Conservation (phyloP, 2,797 vertebrate genomes). For the Bufotes viridis region DNA sequence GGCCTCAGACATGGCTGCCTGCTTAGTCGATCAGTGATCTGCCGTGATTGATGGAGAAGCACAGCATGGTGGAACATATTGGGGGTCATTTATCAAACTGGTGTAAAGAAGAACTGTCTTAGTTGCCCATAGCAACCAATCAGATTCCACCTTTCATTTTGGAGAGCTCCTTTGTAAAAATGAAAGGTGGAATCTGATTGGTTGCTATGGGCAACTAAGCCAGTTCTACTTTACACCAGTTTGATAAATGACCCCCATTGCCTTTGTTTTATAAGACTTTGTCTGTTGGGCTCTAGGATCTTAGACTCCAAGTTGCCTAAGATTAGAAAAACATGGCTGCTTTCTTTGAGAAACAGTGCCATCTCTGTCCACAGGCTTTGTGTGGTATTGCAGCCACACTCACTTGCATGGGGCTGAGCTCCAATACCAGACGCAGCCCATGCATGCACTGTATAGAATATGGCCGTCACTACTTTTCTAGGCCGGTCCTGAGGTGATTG, state of each 20-base stretch:
- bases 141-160: too few relatives aligned
- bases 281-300: too few relatives aligned
- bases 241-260: too few relatives aligned
- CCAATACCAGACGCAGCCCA: too few relatives aligned
- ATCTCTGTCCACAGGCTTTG: background rate
- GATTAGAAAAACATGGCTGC: background rate
- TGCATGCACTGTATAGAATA: background rate
- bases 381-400: background rate
- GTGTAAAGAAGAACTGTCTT: too few relatives aligned
- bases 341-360: background rate
- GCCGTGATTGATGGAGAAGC: background rate
- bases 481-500: background rate
- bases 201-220: too few relatives aligned
- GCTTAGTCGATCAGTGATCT: background rate
- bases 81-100: background rate
- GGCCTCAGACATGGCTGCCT: background rate
- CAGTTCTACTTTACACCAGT: too few relatives aligned
- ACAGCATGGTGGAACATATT: background rate
- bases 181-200: too few relatives aligned
- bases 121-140: too few relatives aligned
- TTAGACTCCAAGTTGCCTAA: background rate
- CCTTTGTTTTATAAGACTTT: too few relatives aligned
- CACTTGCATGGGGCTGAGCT: background rate
- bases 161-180: too few relatives aligned
- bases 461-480: background rate